Percentiles rank a stretch among this genome's conserved stretches.
Conservation (phyloP, 2,888 invertebrate species). For the Hoplodrina ambigua region DNA sequence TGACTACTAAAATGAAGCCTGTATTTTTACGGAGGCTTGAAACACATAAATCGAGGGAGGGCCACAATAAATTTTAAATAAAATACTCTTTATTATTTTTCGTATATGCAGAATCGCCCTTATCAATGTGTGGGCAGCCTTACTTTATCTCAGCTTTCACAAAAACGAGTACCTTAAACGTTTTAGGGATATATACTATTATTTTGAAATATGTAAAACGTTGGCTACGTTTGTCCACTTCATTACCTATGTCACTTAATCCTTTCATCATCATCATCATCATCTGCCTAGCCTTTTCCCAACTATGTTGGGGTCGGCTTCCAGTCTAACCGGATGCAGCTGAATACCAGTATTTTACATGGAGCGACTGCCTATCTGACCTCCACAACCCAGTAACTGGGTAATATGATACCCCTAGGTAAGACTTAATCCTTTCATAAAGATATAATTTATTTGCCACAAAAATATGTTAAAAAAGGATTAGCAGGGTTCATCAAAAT, state of each 20-base stretch:
- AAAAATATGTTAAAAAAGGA: neutral
- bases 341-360: no score
- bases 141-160: conserved; percentile 14
- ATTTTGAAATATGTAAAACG: neutral
- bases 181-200: neutral
- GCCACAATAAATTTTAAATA: conserved; percentile 26
- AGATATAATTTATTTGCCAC: neutral
- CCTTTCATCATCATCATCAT: no score
- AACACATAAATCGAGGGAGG: conserved; percentile 33
- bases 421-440: neutral
- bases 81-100: conserved; percentile 17
- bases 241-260: no score
- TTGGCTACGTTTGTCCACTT: neutral
- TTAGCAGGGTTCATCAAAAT: neutral
- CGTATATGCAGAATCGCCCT: neutral
- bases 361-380: no score
- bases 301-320: no score
- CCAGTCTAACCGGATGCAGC: no score
- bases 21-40: conserved; percentile 1
- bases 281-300: no score
- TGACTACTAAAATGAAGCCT: conserved; percentile 7
- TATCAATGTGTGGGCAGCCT: neutral
- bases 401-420: no score
- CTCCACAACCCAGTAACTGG: no score
- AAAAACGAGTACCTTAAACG: neutral